phyloP scores from a whole-genome alignment of 2,797 vertebrate genomes.

The Philypnodon macrostomus region DNA sequence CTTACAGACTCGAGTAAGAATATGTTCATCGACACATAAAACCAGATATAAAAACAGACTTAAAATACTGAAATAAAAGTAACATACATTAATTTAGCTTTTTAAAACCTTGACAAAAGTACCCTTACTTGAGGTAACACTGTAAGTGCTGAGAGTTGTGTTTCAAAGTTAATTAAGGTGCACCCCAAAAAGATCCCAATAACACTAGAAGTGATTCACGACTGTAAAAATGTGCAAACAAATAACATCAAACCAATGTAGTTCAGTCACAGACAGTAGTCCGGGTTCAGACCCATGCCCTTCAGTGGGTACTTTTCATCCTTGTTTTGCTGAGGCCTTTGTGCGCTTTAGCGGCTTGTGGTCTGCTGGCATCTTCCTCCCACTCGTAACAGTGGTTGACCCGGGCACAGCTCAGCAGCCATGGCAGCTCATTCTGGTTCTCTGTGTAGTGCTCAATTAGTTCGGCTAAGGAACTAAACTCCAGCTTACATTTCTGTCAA shows the following conservation, averaged over 20 bases:
- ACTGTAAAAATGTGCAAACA: slow-evolving; percentile 30
- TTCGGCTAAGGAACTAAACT: slow-evolving; percentile 81
- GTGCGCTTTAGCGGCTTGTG: slow-evolving; percentile 20
- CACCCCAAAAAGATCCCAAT: slow-evolving; percentile 7
- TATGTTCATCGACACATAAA: not conserved
- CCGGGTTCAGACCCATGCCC: slow-evolving; percentile 45
- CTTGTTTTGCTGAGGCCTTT: slow-evolving; percentile 33
- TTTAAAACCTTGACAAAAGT: slow-evolving; percentile 2
- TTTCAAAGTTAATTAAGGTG: slow-evolving; percentile 19
- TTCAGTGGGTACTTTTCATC: slow-evolving; percentile 29
- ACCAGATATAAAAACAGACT: slow-evolving; percentile 28
- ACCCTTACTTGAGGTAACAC: slow-evolving; percentile 10
- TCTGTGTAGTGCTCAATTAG: slow-evolving; percentile 85
- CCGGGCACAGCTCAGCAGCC: slow-evolving; percentile 77
- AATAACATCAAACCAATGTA: not conserved
- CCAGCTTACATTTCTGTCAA: slow-evolving; percentile 79
- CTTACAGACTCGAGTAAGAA: not conserved
- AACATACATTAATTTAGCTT: slow-evolving; percentile 18
- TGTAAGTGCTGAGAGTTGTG: slow-evolving; percentile 40
- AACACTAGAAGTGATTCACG: slow-evolving; percentile 31
- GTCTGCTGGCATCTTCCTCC: slow-evolving; percentile 71
- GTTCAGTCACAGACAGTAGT: not conserved
- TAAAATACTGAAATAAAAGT: slow-evolving; percentile 31
- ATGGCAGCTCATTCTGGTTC: slow-evolving; percentile 75
- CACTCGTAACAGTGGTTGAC: slow-evolving; percentile 90